Percentiles rank a stretch among this genome's conserved stretches.
These are phyloP conservation scores for Pteria penguin DNA, from an alignment of 2,888 invertebrate species.

Conservation along the genomic window DNA sequence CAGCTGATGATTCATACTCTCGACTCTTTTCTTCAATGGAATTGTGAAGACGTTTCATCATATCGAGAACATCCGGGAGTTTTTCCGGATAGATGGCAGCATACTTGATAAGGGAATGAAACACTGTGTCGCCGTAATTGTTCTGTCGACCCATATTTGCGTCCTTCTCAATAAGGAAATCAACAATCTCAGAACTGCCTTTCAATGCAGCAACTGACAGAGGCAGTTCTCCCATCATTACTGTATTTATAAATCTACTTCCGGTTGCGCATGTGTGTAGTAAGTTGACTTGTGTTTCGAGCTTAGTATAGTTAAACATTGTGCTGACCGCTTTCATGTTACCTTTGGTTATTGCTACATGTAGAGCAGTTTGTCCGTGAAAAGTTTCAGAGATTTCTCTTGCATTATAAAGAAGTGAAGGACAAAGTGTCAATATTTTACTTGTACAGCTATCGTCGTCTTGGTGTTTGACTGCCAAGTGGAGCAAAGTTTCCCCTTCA, in stretches of 20 bases:
- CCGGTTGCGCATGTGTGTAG: constrained; percentile 54
- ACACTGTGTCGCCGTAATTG: constrained; percentile 57
- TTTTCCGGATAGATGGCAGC: constrained; percentile 62
- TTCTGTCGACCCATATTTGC: constrained; percentile 56
- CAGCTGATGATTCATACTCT: background rate
- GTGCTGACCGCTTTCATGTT: constrained; percentile 49
- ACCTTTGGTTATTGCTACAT: constrained; percentile 59
- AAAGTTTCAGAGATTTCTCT: constrained; percentile 53
- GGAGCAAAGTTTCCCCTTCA: constrained; percentile 56
- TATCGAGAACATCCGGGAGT: constrained; percentile 35
- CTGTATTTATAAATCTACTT: constrained; percentile 54
- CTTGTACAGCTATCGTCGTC: constrained; percentile 49
- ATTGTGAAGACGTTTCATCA: constrained; percentile 45
- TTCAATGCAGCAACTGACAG: constrained; percentile 59
- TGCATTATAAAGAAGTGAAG: constrained; percentile 50
- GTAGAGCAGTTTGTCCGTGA: constrained; percentile 57
- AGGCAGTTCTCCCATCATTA: constrained; percentile 64
- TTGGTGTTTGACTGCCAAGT: constrained; percentile 58
- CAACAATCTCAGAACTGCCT: constrained; percentile 48
- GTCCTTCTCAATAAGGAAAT: constrained; percentile 48
- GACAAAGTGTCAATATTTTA: constrained; percentile 47
- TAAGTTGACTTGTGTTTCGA: constrained; percentile 42
- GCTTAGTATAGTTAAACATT: constrained; percentile 45
- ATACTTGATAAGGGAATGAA: constrained; percentile 57
- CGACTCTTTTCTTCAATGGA: constrained; percentile 36